Percentiles rank a stretch among this genome's conserved stretches.
Evolutionary conservation across 2,113 vertebrate species (phyloP).

Genomic region (Murina feae): DNA sequence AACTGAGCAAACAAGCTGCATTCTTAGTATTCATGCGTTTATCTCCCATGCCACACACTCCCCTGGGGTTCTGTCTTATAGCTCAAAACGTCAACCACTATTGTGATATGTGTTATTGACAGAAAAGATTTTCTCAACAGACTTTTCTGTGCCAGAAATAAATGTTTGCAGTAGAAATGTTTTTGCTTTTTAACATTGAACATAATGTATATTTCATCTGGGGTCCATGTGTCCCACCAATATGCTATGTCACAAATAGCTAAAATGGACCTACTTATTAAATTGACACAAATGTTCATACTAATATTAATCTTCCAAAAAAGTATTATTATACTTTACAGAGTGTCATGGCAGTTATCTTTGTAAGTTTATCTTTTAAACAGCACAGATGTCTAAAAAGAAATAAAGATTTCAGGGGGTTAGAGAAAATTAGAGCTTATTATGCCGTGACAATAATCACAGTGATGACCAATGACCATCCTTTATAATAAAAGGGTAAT

Average conservation of each 20-base stretch:
- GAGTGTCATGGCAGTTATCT: background rate
- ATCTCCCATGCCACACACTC: background rate
- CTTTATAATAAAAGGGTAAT: too few relatives aligned
- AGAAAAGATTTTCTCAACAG: background rate
- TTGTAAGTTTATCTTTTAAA: conserved; percentile 11
- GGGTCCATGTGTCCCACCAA: background rate
- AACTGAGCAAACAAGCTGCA: background rate
- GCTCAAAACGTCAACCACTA: conserved; percentile 1
- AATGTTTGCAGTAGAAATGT: background rate
- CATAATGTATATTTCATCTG: background rate
- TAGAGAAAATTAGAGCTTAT: background rate
- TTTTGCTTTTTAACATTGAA: conserved; percentile 5
- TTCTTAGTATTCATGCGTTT: conserved; percentile 3
- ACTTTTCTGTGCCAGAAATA: conserved; percentile 15
- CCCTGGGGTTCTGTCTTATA: background rate
- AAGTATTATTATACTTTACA: background rate
- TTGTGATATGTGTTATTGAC: background rate
- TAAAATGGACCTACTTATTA: background rate
- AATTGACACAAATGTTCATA: background rate
- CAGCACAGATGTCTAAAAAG: background rate
- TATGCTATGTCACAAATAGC: background rate
- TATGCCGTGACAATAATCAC: background rate
- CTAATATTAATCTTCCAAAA: background rate
- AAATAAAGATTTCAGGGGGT: background rate
- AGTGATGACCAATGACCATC: background rate